These are phyloP conservation scores for Myotis vivesi DNA, from an alignment of 2,797 vertebrate genomes.

Conservation along the genomic window DNA sequence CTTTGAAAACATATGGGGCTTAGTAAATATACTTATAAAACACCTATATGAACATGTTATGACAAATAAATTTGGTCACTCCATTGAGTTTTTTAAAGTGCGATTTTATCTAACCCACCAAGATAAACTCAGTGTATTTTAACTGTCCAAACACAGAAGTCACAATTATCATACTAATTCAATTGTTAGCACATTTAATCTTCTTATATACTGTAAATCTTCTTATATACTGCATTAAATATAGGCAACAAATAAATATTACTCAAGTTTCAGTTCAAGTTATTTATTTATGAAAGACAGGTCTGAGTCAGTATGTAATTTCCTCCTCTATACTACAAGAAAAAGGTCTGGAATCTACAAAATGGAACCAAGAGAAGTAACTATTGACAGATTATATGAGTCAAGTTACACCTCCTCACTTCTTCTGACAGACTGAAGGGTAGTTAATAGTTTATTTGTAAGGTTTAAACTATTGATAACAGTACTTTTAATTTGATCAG, in stretches of 20 bases:
- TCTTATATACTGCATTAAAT: constrained; percentile 21
- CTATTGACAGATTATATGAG: neutral
- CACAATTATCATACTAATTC: constrained; percentile 15
- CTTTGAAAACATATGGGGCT: neutral
- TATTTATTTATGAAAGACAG: constrained; percentile 46
- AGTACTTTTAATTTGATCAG: constrained; percentile 17
- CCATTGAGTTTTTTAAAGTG: neutral
- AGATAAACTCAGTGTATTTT: neutral
- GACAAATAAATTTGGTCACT: neutral
- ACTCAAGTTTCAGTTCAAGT: constrained; percentile 17
- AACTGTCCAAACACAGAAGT: constrained; percentile 17
- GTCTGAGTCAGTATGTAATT: constrained; percentile 22
- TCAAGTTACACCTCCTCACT: constrained; percentile 25
- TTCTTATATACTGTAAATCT: neutral
- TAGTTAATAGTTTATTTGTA: constrained; percentile 26
- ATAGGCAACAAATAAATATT: neutral
- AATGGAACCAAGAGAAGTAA: constrained; percentile 8
- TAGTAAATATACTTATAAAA: constrained; percentile 2
- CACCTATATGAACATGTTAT: neutral
- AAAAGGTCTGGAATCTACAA: neutral
- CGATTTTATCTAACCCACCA: neutral
- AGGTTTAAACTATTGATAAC: constrained; percentile 3
- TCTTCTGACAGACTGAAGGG: neutral
- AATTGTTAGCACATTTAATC: neutral
- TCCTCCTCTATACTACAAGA: neutral